A percentile compares a stretch with the other conserved stretches of the same genome.
Conservation (phyloP, 2,113 vertebrate genomes). For the Equus quagga region DNA sequence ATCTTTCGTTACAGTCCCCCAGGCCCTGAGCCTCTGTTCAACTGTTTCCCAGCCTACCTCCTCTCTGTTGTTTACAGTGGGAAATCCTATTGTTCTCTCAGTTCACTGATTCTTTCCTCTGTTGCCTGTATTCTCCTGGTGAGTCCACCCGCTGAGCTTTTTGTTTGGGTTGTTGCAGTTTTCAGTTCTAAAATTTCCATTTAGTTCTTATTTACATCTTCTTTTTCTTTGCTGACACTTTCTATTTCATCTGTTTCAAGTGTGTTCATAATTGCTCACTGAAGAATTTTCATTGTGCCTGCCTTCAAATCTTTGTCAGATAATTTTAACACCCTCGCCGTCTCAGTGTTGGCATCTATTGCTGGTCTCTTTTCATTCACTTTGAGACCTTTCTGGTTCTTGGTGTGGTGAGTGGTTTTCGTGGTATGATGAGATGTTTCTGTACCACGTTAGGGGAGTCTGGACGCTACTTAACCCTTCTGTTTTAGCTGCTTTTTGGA, state of each 20-base stretch:
- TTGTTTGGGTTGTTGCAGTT: background rate
- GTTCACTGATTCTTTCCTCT: background rate
- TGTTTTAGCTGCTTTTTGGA: background rate
- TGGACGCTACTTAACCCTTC: background rate
- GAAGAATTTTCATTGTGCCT: background rate
- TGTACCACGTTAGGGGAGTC: background rate
- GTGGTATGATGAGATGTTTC: background rate
- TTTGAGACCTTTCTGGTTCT: background rate
- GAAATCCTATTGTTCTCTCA: background rate
- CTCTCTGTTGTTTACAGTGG: background rate
- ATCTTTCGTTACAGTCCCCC: background rate
- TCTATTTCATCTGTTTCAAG: no score
- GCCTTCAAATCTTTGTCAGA: background rate
- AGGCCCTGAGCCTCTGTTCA: background rate
- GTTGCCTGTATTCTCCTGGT: background rate
- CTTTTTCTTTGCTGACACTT: background rate
- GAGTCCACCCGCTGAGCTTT: background rate
- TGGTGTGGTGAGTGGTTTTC: background rate
- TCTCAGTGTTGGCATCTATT: background rate
- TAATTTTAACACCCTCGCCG: no score
- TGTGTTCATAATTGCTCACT: background rate
- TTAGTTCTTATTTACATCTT: background rate
- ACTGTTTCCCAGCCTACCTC: rapidly evolving
- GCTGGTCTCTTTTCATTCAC: background rate
- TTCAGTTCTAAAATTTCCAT: background rate